Percentiles rank a stretch among this genome's conserved stretches.
These are phyloP conservation scores for Neosilurus mollespiculum DNA, from an alignment of 2,797 vertebrate species.

Conservation along the genomic window DNA sequence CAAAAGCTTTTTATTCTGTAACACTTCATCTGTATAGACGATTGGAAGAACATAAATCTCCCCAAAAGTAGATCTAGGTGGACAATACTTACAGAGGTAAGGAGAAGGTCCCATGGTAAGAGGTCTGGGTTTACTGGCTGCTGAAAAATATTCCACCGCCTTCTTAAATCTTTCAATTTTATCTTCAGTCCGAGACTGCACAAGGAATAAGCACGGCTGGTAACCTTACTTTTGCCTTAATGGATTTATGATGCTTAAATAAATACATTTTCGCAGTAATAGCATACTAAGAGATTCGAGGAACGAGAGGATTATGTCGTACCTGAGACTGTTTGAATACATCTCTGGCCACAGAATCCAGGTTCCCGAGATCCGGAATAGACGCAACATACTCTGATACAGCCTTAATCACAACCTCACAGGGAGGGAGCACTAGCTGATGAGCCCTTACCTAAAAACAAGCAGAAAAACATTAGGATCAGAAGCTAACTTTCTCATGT, in stretches of 20 bases:
- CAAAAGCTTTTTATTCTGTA: neutral
- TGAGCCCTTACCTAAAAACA: slow-evolving; percentile 82
- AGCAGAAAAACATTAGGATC: neutral
- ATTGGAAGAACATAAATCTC: neutral
- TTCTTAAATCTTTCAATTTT: slow-evolving; percentile 91
- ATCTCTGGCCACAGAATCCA: slow-evolving; percentile 86
- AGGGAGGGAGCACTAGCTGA: slow-evolving; percentile 89
- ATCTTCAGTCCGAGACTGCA: slow-evolving; percentile 89
- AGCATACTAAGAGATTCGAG: neutral
- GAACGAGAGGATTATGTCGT: neutral
- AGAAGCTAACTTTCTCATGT: neutral
- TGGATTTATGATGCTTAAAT: neutral
- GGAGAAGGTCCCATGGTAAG: slow-evolving; percentile 81
- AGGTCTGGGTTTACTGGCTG: slow-evolving; percentile 85
- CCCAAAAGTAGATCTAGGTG: neutral
- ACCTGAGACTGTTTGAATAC: slow-evolving; percentile 94
- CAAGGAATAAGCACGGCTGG: slow-evolving; percentile 12
- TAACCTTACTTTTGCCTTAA: neutral
- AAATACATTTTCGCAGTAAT: neutral
- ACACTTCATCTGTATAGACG: too few species aligned
- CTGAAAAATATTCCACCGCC: slow-evolving; percentile 92
- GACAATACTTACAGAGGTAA: slow-evolving; percentile 81
- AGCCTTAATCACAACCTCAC: slow-evolving; percentile 92
- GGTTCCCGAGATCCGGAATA: slow-evolving; percentile 86
- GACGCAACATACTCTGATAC: slow-evolving; percentile 88